Evolutionary conservation across 1,140 invertebrate species (phyloP), one percentile per base, ranked within the genome.

Genomic region (Tetraneura akinire): DNA sequence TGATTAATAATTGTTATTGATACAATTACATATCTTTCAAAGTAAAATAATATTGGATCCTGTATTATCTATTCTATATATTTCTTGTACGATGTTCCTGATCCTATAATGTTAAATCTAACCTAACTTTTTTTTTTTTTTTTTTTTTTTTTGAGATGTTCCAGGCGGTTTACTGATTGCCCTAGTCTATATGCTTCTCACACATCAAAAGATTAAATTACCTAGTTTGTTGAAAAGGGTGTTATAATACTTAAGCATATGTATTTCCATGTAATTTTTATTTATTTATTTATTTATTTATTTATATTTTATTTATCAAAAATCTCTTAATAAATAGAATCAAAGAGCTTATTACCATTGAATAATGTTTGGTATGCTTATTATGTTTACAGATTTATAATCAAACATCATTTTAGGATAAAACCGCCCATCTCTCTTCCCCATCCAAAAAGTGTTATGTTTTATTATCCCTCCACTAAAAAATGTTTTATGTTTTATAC

Each of bases 141-240:
- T 76, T 76, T 55, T 45, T 62, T 73, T 74, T 57, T 76, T 76
- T 76, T 76, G 71, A 76, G 71, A 76, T 76, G 71, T 76, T 76
- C 42, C 71, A 76, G 71, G 71, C 71, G 71, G 71, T 57, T 76
- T 57, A 76, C 51, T 76, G 71, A 57, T 76, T 57, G 51, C 14
- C 32, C 49, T 76, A 76, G 71, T 57, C 71, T 76, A 76, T 76
- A 57, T 51, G 18, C 51, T 57, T 55, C 53, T 57, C 32, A 76
- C 51, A 57, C 71, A 55, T 76, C 71, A 76, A 76, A 76, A 57
- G 51, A 76, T 76, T 55, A 32, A 76, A 76, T 76, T 21, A 76
- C 71, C 71, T 76, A 76, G 29, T 76, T 57, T 53, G 49, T 76
- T 57, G 71, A 51, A 51, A 76, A 76, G 71, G 71, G 71, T 76